Percentiles rank a stretch among this genome's conserved stretches.
Conservation (phyloP, 2,113 vertebrate species). For the pig (Sus scrofa) region T2T-Sscrofa CM000822.6:1323501-1324000, state of each 20-base stretch:
- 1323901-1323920: neutral
- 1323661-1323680: neutral
- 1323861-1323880: neutral
- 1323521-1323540: too few species aligned
- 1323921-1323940: neutral
- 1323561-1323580: too few species aligned
- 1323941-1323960: neutral
- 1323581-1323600: too few species aligned
- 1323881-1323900: neutral
- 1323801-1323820: slow-evolving; percentile 20
- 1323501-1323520: too few species aligned
- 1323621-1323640: neutral
- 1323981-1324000: neutral
- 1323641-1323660: slow-evolving; percentile 20
- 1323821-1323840: neutral
- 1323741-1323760: neutral
- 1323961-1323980: neutral
- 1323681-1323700: neutral
- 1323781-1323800: neutral
- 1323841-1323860: neutral
- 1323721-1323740: neutral
- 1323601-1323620: too few species aligned
- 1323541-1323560: too few species aligned
- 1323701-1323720: slow-evolving; percentile 16
- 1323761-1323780: neutral